A percentile compares a stretch with the other conserved stretches of the same genome.
Conservation (phyloP, 2,113 vertebrate species). For the Cryptoleucopteryx plumbea region DNA sequence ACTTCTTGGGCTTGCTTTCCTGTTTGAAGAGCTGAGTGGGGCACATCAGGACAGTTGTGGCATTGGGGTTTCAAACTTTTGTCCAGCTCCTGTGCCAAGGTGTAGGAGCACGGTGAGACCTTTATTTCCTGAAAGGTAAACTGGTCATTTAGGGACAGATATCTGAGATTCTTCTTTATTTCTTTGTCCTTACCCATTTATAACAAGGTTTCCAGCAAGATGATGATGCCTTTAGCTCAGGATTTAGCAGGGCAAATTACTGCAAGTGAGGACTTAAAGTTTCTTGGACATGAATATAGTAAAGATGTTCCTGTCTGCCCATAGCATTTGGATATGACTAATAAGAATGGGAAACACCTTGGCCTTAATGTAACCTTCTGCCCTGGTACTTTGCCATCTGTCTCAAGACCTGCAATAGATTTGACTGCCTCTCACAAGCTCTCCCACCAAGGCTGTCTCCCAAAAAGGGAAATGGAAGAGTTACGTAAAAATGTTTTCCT, state of each 20-base stretch:
- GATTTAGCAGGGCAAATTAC: neutral
- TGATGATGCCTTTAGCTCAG: neutral
- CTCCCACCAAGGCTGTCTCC: neutral
- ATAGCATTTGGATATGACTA: neutral
- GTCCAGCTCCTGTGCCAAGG: neutral
- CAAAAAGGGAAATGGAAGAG: neutral
- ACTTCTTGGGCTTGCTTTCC: neutral
- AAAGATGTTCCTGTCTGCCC: neutral
- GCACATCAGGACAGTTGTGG: neutral
- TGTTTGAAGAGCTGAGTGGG: neutral
- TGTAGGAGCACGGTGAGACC: neutral
- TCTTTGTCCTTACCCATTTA: neutral
- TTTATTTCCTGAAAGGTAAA: neutral
- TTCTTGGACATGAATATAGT: neutral
- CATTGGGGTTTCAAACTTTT: neutral
- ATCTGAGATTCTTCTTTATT: neutral
- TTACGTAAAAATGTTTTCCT: neutral
- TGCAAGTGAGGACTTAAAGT: neutral
- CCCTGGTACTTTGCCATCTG: neutral
- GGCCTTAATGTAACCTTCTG: neutral
- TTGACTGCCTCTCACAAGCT: neutral
- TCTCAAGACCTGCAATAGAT: neutral
- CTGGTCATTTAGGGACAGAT: neutral
- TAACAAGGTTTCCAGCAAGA: neutral
- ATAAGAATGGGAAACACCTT: neutral